Evolutionary conservation across 2,113 vertebrate genomes (phyloP), one percentile per base, ranked within the genome.

Genomic region (Carollia perspicillata): DNA sequence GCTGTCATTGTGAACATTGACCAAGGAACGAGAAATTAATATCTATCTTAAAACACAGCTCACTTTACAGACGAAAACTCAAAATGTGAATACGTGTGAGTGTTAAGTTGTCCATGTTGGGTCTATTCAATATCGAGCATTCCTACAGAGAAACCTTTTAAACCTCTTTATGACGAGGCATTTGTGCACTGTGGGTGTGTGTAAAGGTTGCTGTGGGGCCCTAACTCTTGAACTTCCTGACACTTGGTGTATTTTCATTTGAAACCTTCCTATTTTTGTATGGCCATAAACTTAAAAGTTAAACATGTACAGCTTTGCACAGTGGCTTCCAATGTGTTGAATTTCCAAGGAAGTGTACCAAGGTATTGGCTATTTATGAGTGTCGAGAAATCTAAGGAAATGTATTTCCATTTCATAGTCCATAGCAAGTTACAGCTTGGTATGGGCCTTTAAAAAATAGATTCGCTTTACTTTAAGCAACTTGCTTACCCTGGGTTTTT

Each of bases 181-280:
- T 92, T 92, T 96, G 84, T 89, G 44, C 53, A 60, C 66, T 20
- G 20, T 53, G 86, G 35, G 65, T 49, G 6, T 90, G 49, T 92
- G 40, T 88, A 95, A 90, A 95, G 93, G 84, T 51, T 91, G 69
- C 33, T 33, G 18, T 51, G 79, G 75, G 58, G 75, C 79, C 28
- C 97, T 98, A 97, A 95, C 83, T 95, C 65, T 83, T 95, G 69
- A 94, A 96, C 94, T 97, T 97, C 93, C 95, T 94, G 65, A 96
- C 66, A 81, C 63, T 63, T 8, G 8, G 26, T 80, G 40, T 83
- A 85, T 81, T 97, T 97, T 96, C 90, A 97, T 96, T 68, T 93
- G 91, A 95, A 96, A 81, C 90, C 30, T 96, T 96, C 66, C 78
- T 83, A 86, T 87, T 91, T 87, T 87, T 91, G 63, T 80, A 18